Evolutionary conservation across 2,888 invertebrate species (phyloP), one percentile per base, ranked within the genome.

Genomic region (Aleiodes leptofemur): DNA sequence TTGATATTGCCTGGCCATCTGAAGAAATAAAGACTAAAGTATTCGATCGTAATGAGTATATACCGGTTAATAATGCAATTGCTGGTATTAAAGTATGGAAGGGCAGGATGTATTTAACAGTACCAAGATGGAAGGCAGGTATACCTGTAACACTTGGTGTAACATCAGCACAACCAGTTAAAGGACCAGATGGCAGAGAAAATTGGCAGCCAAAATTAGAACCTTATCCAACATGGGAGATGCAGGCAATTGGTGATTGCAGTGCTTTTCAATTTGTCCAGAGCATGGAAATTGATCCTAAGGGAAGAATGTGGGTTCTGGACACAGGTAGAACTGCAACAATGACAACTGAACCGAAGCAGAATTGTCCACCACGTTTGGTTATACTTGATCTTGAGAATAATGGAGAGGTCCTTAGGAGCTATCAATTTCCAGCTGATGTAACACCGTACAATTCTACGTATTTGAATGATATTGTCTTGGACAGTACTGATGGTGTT

Each of bases 181-280:
- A 84, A 13, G 77, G 94, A 1, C 43, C 43, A 43, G 9, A 9
- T 43, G 43, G 43, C 11, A 43, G 43, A 7, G 7, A 5, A 92
- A 91, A 92, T 48, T 91, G 94, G 68, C 95, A 95, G 80, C 89
- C 89, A 0, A 81, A 77, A 9, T 87, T 95, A 61, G 91, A 91
- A 72, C 94, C 95, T 3, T 95, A 93, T 87, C 95, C 95, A 76
- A 93, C 91, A 78, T 95, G 95, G 95, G 91, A 90, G 29, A 92
- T 92, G 90, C 95, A 95, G 85, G 88, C 89, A 16, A 77, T 93
- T 61, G 94, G 93, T 0, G 92, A 95, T 84, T 95, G 95, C 87
- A 88, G 90, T 14, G 92, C 94, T 0, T 90, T 96, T 76, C 95
- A 95, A 86, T 94, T 93, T 84, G 94, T 95, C 31, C 95, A 95